A percentile compares a stretch with the other conserved stretches of the same genome.
These are phyloP conservation scores for Sialia sialis DNA, from an alignment of 2,113 vertebrate species.

Conservation along the genomic window DNA sequence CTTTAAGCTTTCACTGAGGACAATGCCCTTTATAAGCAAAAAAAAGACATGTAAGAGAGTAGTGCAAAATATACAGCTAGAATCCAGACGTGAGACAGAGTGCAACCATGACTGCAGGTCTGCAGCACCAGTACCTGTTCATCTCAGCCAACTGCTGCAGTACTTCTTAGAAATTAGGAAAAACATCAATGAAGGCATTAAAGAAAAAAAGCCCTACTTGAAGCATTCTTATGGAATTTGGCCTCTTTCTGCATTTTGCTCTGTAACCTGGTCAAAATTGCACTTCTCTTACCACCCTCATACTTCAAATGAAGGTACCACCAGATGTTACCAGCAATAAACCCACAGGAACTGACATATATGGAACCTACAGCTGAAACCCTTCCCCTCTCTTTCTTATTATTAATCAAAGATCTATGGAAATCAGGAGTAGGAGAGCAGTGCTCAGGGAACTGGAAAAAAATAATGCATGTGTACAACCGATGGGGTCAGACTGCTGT, in stretches of 20 bases:
- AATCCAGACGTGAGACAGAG: not conserved
- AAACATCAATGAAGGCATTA: not conserved
- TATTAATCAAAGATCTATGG: not conserved
- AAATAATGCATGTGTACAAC: not conserved
- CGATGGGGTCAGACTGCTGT: fast-evolving
- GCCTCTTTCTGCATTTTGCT: not conserved
- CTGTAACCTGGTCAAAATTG: not conserved
- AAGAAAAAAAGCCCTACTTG: not conserved
- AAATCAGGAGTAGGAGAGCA: not conserved
- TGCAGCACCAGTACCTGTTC: fast-evolving
- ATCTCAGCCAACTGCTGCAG: not conserved
- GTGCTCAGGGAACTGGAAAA: not conserved
- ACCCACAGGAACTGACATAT: fast-evolving
- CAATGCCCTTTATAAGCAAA: not conserved
- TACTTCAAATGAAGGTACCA: not conserved
- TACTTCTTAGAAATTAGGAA: not conserved
- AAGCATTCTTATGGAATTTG: not conserved
- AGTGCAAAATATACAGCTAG: not conserved
- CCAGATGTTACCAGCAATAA: not conserved
- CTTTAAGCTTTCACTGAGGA: not conserved
- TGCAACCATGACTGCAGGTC: not conserved
- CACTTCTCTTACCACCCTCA: not conserved
- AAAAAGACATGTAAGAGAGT: not conserved
- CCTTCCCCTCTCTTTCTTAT: not conserved
- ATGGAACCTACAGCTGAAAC: not conserved